Conservation (phyloP, 2,888 invertebrate genomes). For the Leptopilina syphax region DNA sequence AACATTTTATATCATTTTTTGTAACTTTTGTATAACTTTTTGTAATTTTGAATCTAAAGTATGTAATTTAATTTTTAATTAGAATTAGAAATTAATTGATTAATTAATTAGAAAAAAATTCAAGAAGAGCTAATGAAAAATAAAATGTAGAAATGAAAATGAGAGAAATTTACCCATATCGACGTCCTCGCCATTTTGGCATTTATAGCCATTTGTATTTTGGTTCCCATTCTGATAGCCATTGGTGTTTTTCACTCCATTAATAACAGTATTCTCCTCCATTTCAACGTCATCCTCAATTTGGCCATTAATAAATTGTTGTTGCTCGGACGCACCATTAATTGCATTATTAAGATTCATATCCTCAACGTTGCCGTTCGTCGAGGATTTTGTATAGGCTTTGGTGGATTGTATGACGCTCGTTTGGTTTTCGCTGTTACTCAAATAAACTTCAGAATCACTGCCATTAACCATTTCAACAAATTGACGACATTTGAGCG, state of each 20-base stretch:
- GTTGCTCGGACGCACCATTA: conserved; percentile 77
- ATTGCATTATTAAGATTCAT: conserved; percentile 78
- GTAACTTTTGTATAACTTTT: too few relatives aligned
- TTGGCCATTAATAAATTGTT: conserved; percentile 73
- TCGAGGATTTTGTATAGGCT: conserved; percentile 72
- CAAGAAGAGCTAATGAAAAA: background rate
- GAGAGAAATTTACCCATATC: conserved; percentile 81
- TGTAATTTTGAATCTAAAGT: too few relatives aligned
- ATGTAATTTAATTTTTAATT: too few relatives aligned
- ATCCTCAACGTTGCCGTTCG: conserved; percentile 77
- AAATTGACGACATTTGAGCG: conserved; percentile 98
- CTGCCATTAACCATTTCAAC: conserved; percentile 98
- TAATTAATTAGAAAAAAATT: too few relatives aligned
- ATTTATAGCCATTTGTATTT: conserved; percentile 75
- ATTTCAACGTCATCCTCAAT: conserved; percentile 79
- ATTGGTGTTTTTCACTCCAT: conserved; percentile 74
- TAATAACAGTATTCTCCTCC: conserved; percentile 78
- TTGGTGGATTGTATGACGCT: conserved; percentile 91
- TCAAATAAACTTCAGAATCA: conserved; percentile 82
- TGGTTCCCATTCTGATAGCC: conserved; percentile 82
- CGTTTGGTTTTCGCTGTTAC: conserved; percentile 79
- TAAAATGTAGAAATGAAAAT: conserved; percentile 14
- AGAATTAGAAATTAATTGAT: too few relatives aligned
- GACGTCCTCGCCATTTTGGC: conserved; percentile 84
- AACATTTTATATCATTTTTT: too few relatives aligned